Evolutionary conservation across 2,797 vertebrate genomes (phyloP), one percentile per base, ranked within the genome.

Genomic region (Carapus acus): DNA sequence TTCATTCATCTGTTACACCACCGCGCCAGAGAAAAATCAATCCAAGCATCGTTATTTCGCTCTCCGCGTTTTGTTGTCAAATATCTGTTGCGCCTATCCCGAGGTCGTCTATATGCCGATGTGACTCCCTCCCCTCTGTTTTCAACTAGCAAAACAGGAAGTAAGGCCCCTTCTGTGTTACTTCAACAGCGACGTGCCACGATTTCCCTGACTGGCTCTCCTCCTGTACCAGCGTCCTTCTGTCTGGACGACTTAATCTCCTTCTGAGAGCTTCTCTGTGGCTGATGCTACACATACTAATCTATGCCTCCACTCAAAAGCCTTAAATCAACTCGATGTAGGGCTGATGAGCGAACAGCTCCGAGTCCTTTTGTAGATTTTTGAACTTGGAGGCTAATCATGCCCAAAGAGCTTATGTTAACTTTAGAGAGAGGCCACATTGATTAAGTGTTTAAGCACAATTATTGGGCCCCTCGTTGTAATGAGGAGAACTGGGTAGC

Each of bases 241-340:
- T 73, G 34, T 15, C 68, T 64, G 64, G 65, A 76, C 65, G 55
- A 60, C 52, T 71, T 82, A 79, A 82, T 82, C 76, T 74, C 65
- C 62, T n/a, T 58, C 59, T 55, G 54, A 59, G 52, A 68, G 54
- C 49, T 70, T 66, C 58, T 55, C 63, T 76, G 74, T 68, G 65
- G 59, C 71, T 51, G 37, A 56, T 17, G 42, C 50, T 51, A 67
- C 54, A 54, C 45, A 43, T 64, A 69, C 65, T 80, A 82, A 78
- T 80, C 71, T 70, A 27, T 61, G 64, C 39, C 74, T 77, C 71
- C 20, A 34, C 67, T 57, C 43, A 1, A 63, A 67, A 52, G 9
- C 64, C 54, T 65, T 74, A 73, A 80, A 68, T 81, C 51, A 14
- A 36, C 52, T 22, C 57, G 67, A 71, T 78, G 62, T 71, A 43